Evolutionary conservation across 2,797 vertebrate genomes (phyloP).

Genomic region (Hyperoplus immaculatus): DNA sequence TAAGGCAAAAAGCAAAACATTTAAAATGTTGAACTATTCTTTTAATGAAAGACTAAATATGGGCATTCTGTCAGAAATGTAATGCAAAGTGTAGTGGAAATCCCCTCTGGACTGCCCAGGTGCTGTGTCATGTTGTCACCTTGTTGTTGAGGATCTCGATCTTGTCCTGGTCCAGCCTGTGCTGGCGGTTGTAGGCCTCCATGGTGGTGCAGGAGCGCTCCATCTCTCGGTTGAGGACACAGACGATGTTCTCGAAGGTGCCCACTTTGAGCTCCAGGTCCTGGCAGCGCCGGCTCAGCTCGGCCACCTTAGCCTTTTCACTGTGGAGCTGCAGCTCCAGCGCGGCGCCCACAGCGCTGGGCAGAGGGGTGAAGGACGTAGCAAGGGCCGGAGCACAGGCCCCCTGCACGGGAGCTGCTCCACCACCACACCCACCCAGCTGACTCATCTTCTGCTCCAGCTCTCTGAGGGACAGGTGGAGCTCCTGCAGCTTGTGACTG

Average conservation of each 20-base stretch:
- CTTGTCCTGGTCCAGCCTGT: constrained; percentile 94
- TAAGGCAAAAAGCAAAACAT: too few relatives aligned
- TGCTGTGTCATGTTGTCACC: constrained; percentile 76
- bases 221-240: constrained; percentile 95
- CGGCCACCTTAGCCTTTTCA: constrained; percentile 84
- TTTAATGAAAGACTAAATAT: too few relatives aligned
- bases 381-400: constrained; percentile 77
- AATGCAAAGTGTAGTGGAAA: too few relatives aligned
- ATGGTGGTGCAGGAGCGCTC: constrained; percentile 91
- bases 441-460: constrained; percentile 87
- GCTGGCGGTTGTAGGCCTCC: constrained; percentile 93
- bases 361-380: constrained; percentile 84
- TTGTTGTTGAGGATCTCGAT: constrained; percentile 94
- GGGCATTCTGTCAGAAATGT: too few relatives aligned
- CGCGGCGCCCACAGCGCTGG: constrained; percentile 78
- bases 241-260: constrained; percentile 97
- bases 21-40: too few relatives aligned
- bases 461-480: constrained; percentile 86
- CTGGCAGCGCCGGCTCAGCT: constrained; percentile 89
- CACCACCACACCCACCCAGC: constrained; percentile 68
- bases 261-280: constrained; percentile 91
- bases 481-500: constrained; percentile 85
- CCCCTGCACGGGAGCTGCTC: constrained; percentile 79
- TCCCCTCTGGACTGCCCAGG: background rate
- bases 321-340: constrained; percentile 86